Evolutionary conservation across 2,797 vertebrate species (phyloP).

Genomic region (Coranthus polyacanthus): DNA sequence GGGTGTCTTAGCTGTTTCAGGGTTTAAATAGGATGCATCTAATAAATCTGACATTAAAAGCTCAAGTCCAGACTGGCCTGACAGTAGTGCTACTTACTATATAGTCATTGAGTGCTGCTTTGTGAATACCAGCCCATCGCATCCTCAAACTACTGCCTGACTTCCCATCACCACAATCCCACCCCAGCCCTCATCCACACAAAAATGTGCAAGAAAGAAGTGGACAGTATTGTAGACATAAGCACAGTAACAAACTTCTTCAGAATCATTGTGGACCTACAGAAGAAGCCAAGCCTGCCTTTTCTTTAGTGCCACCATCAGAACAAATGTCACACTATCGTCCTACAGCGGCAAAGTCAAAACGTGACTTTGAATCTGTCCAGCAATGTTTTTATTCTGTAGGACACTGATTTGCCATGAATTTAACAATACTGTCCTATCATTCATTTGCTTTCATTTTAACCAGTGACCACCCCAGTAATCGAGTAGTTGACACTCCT

Average conservation of each 20-base stretch:
- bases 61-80: conserved; percentile 17
- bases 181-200: conserved; percentile 7
- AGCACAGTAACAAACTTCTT: neutral
- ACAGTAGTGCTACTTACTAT: conserved; percentile 12
- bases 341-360: too few relatives aligned
- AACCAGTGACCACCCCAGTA: neutral
- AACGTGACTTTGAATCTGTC: too few relatives aligned
- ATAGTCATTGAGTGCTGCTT: conserved; percentile 67
- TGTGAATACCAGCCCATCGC: conserved; percentile 70
- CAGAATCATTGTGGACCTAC: too few relatives aligned
- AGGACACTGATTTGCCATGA: too few relatives aligned
- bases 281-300: too few relatives aligned
- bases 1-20: neutral
- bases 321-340: too few relatives aligned
- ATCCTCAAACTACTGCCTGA: conserved; percentile 32
- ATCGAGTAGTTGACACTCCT: too few relatives aligned
- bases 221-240: conserved; percentile 46
- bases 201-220: neutral
- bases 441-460: too few relatives aligned
- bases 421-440: too few relatives aligned
- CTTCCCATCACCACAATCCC: conserved; percentile 19
- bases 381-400: too few relatives aligned
- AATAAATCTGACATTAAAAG: conserved; percentile 8
- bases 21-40: too few relatives aligned
- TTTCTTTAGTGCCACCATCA: too few relatives aligned